Evolutionary conservation across 1,140 invertebrate species (phyloP), one percentile per base, ranked within the genome.

Genomic region (Araneus ventricosus): DNA sequence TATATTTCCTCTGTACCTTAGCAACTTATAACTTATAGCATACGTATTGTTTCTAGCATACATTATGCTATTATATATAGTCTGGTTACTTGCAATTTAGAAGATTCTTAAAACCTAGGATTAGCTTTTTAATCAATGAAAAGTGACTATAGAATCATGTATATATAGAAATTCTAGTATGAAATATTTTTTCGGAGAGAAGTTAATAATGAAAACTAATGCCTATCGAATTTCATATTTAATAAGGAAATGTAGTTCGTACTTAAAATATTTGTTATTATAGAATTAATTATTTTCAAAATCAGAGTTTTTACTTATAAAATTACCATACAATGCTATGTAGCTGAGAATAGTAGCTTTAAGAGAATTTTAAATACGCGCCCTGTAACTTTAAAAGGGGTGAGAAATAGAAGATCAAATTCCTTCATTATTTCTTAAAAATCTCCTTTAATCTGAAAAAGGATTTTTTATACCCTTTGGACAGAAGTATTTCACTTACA

Each of bases 211-310:
- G 80, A 92, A 86, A 67, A 86, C 30, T 92, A 84, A 61, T 92
- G 90, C 82, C 90, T 92, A 70, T 63, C 20, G 75, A 92, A 57
- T 39, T 86, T 92, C 80, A 39, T 52, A 86, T 85, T 61, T 67
- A 67, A 70, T 7, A 86, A 24, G 59, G 37, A 63, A 70, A 86
- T 24, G 59, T 63, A 59, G 80, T 92, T 70, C 34, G 30, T 30
- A 52, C 22, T 34, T 52, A 86, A 80, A 52, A 27, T 59, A 57
- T n/a, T 57, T 27, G n/a, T 85, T 91, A 37, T 84, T 57, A 92
- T 86, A 92, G 90, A 92, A 41, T 75, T 59, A 90, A 70, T 63
- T 92, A 92, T 92, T 92, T 92, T 92, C 27, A n/a, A 86, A 63
- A n/a, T 92, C 37, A 86, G 59, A 92, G n/a, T 86, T 92, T 86